Evolutionary conservation across 2,888 invertebrate genomes (phyloP).

Genomic region (Troilus luridus): DNA sequence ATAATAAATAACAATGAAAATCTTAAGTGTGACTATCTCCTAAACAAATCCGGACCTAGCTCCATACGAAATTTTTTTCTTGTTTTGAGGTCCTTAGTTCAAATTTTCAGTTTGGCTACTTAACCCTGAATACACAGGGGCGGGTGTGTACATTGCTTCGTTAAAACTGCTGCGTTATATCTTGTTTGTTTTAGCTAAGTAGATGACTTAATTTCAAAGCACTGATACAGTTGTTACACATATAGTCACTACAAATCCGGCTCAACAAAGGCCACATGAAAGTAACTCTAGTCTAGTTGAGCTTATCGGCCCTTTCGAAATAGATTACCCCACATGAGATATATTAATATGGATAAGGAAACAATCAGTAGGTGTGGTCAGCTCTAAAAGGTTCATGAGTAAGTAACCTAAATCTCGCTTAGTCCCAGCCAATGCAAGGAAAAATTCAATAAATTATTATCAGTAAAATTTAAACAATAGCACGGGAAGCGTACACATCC

Average conservation of each 20-base stretch:
- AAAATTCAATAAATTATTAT: not conserved
- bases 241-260: not conserved
- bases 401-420: not conserved
- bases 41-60: too few relatives aligned
- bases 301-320: slow-evolving; percentile 37
- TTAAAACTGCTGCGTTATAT: too few relatives aligned
- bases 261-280: not conserved
- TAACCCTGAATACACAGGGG: too few relatives aligned
- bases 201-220: not conserved
- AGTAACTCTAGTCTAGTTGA: not conserved
- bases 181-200: not conserved
- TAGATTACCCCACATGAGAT: slow-evolving; percentile 24
- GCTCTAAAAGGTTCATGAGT: not conserved
- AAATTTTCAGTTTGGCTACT: too few relatives aligned
- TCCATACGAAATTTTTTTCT: too few relatives aligned
- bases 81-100: too few relatives aligned
- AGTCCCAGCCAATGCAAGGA: not conserved
- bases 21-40: too few relatives aligned
- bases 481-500: too few relatives aligned
- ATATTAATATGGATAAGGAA: slow-evolving; percentile 35
- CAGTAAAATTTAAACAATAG: too few relatives aligned
- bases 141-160: too few relatives aligned
- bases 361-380: slow-evolving; percentile 33
- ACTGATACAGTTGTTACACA: not conserved
- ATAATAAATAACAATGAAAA: too few relatives aligned